phyloP scores from a whole-genome alignment of 2,797 vertebrate species.

The Chanos chanos region DNA sequence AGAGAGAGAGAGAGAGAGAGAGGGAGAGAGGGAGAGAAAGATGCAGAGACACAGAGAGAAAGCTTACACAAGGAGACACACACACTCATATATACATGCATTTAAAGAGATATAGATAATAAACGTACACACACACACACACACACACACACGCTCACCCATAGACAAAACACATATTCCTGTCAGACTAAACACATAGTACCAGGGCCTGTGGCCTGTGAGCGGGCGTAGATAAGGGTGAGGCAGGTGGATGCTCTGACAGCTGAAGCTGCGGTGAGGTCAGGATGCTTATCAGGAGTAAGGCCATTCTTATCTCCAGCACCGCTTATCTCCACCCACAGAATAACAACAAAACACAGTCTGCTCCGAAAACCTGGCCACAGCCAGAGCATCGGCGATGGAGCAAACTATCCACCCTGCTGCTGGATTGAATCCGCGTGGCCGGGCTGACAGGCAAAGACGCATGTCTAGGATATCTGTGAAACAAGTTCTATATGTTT shows the following conservation, averaged over 20 bases:
- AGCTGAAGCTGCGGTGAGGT: neutral
- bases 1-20: too few species aligned
- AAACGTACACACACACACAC: neutral
- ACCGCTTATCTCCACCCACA: too few species aligned
- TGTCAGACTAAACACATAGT: constrained; percentile 6
- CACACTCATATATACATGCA: neutral
- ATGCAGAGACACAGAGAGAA: neutral
- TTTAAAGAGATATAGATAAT: neutral
- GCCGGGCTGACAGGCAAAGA: too few species aligned
- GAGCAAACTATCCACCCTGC: too few species aligned
- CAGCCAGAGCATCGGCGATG: too few species aligned
- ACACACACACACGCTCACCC: neutral
- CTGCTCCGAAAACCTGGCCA: too few species aligned
- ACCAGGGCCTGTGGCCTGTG: neutral
- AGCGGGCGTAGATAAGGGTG: neutral
- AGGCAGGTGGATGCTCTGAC: neutral
- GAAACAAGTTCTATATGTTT: too few species aligned
- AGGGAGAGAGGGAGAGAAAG: neutral
- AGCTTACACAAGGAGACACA: too few species aligned
- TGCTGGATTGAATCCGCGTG: too few species aligned
- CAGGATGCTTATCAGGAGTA: neutral
- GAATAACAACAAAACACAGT: too few species aligned
- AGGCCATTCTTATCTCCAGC: neutral
- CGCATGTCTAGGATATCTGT: too few species aligned
- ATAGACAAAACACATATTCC: neutral